Evolutionary conservation across 2,113 vertebrate genomes (phyloP).

Genomic region (Heterochromis multidens): DNA sequence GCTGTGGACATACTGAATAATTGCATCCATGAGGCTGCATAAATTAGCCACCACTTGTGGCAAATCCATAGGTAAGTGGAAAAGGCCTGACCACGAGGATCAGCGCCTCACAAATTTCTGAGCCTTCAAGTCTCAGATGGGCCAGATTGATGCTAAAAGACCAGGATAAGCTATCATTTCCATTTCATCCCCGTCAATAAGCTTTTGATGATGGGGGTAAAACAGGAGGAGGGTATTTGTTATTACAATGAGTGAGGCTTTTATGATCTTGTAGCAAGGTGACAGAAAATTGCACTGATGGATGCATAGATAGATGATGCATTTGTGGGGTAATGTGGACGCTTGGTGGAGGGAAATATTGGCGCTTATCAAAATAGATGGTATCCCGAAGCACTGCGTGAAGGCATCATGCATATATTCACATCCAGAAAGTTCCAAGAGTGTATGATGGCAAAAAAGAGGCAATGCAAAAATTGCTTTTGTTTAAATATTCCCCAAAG

Average conservation of each 20-base stretch:
- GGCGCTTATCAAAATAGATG: slow-evolving; percentile 16
- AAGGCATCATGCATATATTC: slow-evolving; percentile 11
- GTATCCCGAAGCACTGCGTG: neutral
- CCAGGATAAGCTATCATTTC: slow-evolving; percentile 60
- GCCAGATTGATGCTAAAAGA: slow-evolving; percentile 42
- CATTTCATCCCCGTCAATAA: slow-evolving; percentile 62
- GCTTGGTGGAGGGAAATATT: slow-evolving; percentile 16
- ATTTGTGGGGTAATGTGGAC: slow-evolving; percentile 9
- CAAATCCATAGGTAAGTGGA: slow-evolving; percentile 55
- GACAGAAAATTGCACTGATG: slow-evolving; percentile 54
- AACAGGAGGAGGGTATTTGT: slow-evolving; percentile 28
- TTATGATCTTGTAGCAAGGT: slow-evolving; percentile 41
- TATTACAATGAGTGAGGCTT: slow-evolving; percentile 48
- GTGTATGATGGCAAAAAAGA: neutral
- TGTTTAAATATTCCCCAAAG: neutral
- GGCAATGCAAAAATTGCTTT: neutral
- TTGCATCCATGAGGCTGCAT: slow-evolving; percentile 72
- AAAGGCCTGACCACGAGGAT: slow-evolving; percentile 31
- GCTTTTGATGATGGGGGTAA: slow-evolving; percentile 43
- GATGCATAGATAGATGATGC: slow-evolving; percentile 13
- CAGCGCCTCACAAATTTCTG: slow-evolving; percentile 41
- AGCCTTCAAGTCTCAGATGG: slow-evolving; percentile 33
- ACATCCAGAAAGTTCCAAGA: neutral
- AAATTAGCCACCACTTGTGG: slow-evolving; percentile 57
- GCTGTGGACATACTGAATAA: slow-evolving; percentile 62